These are phyloP conservation scores for Mobula hypostoma DNA, from an alignment of 2,113 vertebrate genomes.

Conservation along the genomic window DNA sequence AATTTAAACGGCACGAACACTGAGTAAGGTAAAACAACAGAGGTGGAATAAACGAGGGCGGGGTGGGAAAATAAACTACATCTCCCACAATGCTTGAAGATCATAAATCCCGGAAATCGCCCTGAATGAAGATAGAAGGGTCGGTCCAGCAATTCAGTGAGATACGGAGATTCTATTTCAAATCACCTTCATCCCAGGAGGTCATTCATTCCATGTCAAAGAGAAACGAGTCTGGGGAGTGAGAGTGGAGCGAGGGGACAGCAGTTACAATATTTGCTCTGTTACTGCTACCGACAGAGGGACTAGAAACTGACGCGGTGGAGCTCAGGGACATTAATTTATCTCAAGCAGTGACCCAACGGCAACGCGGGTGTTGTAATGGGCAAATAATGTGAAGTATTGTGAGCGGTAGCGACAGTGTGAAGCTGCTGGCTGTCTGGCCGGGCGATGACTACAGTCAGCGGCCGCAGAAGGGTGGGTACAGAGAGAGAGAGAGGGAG, in stretches of 20 bases:
- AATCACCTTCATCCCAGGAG: background rate
- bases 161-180: background rate
- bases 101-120: slow-evolving; percentile 9
- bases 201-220: background rate
- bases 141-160: background rate
- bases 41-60: background rate
- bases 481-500: background rate
- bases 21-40: background rate
- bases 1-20: background rate
- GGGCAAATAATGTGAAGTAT: slow-evolving; percentile 21
- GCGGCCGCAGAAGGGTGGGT: background rate
- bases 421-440: background rate
- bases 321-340: background rate
- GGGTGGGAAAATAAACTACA: background rate
- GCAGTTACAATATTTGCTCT: background rate
- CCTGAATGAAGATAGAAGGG: background rate
- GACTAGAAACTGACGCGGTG: background rate
- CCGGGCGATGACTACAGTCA: background rate
- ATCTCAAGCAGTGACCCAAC: background rate
- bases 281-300: background rate
- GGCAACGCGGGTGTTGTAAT: background rate
- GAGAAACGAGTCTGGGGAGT: background rate
- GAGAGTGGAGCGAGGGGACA: background rate
- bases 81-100: background rate
- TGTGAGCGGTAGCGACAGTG: background rate